Evolutionary conservation across 2,888 invertebrate genomes (phyloP).

Genomic region (Tortrix viridana): DNA sequence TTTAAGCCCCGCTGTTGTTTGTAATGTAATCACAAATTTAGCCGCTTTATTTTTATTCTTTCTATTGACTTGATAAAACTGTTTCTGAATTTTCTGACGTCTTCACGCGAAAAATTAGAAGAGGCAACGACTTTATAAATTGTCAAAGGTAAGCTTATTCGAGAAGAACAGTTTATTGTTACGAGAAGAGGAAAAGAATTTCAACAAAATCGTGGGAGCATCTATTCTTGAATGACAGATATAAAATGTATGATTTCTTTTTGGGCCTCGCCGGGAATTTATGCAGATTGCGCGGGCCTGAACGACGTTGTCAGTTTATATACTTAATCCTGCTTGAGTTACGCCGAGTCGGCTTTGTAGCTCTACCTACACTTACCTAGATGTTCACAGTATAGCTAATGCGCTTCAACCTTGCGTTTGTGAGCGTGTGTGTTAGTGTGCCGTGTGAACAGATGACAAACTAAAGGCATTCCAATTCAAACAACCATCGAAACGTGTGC

Average conservation of each 20-base stretch:
- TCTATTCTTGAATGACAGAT: constrained; percentile 22
- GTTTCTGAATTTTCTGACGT: constrained; percentile 3
- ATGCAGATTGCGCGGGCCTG: constrained; percentile 17
- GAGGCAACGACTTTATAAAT: constrained; percentile 20
- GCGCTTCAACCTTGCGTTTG: too few relatives aligned
- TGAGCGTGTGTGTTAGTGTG: too few relatives aligned
- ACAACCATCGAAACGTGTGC: too few relatives aligned
- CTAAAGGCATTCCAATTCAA: too few relatives aligned
- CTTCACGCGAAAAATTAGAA: background rate
- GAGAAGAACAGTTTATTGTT: constrained; percentile 28
- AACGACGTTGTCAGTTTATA: constrained; percentile 7
- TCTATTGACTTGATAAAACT: constrained; percentile 23
- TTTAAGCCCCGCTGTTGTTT: constrained; percentile 22
- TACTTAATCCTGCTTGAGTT: constrained; percentile 13
- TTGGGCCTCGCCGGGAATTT: constrained; percentile 18
- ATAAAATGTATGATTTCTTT: constrained; percentile 24
- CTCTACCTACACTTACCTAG: background rate
- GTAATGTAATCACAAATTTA: constrained; percentile 13
- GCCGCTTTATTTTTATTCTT: constrained; percentile 15
- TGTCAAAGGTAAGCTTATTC: constrained; percentile 31
- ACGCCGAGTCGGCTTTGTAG: constrained; percentile 1
- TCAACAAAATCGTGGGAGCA: constrained; percentile 9
- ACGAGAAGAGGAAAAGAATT: constrained; percentile 20
- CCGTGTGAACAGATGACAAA: too few relatives aligned
- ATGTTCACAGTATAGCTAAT: background rate